These are phyloP conservation scores for Argynnis bischoffii DNA, from an alignment of 2,888 invertebrate species.

Conservation along the genomic window DNA sequence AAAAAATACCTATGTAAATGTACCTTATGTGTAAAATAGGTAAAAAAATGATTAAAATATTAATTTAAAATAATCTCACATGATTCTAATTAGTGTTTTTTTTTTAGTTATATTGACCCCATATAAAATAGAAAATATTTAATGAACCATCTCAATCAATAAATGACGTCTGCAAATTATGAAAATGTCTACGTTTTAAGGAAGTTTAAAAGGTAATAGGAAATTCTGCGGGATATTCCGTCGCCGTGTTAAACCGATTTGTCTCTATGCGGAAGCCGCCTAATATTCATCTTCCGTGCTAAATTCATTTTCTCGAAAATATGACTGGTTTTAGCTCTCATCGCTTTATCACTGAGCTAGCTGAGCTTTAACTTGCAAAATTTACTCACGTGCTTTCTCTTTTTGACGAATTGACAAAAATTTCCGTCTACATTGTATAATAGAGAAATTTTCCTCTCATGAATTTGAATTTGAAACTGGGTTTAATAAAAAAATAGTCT, in stretches of 20 bases:
- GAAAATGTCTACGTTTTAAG: constrained; percentile 11
- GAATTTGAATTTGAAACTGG: not conserved
- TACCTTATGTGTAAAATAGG: too few species aligned
- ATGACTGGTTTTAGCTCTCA: constrained; percentile 47
- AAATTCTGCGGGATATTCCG: constrained; percentile 44
- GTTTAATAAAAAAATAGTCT: not conserved
- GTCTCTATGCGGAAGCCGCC: constrained; percentile 56
- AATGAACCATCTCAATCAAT: constrained; percentile 1
- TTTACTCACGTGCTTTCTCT: constrained; percentile 18
- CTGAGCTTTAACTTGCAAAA: constrained; percentile 20
- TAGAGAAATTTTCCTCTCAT: not conserved
- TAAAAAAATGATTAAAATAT: not conserved
- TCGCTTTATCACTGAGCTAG: constrained; percentile 21
- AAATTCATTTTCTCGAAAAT: constrained; percentile 51
- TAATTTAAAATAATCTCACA: too few species aligned
- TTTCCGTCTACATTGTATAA: not conserved
- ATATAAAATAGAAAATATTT: not conserved
- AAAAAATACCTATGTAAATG: too few species aligned
- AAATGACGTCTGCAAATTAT: constrained; percentile 4
- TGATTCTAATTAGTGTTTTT: too few species aligned
- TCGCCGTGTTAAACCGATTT: constrained; percentile 54
- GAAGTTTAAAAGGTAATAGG: constrained; percentile 36
- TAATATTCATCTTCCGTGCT: constrained; percentile 55
- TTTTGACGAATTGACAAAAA: constrained; percentile 22
- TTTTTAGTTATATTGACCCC: not conserved